Evolutionary conservation across 2,797 vertebrate genomes (phyloP).

Genomic region (Eremophila alpestris): DNA sequence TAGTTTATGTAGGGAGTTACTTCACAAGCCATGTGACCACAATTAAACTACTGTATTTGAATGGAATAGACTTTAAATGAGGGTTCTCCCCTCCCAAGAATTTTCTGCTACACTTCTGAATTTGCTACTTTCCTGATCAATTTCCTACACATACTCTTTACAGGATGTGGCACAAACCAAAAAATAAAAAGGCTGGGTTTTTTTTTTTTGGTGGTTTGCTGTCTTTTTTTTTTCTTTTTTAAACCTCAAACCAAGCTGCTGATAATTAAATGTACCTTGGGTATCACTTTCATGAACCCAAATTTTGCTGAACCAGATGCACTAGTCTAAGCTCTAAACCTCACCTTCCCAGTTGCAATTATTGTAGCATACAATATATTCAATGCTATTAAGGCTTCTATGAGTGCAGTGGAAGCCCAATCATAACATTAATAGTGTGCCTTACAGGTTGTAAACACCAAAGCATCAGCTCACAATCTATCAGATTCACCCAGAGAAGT

Average conservation of each 20-base stretch:
- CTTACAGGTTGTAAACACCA: neutral
- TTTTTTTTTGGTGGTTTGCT: neutral
- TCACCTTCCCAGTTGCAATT: neutral
- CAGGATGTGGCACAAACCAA: neutral
- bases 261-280: neutral
- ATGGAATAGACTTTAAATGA: neutral
- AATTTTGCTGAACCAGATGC: neutral
- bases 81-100: neutral
- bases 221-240: neutral
- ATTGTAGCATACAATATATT: neutral
- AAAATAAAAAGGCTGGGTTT: neutral
- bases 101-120: neutral
- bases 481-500: neutral
- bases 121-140: neutral
- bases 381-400: neutral
- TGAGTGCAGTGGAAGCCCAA: neutral
- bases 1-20: neutral
- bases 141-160: neutral
- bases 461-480: neutral
- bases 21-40: neutral
- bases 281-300: neutral
- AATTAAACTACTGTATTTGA: neutral
- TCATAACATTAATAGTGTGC: neutral
- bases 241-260: neutral
- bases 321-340: neutral